Evolutionary conservation across 2,797 vertebrate genomes (phyloP), one percentile per base, ranked within the genome.

Genomic region (Eupleurogrammus muticus): DNA sequence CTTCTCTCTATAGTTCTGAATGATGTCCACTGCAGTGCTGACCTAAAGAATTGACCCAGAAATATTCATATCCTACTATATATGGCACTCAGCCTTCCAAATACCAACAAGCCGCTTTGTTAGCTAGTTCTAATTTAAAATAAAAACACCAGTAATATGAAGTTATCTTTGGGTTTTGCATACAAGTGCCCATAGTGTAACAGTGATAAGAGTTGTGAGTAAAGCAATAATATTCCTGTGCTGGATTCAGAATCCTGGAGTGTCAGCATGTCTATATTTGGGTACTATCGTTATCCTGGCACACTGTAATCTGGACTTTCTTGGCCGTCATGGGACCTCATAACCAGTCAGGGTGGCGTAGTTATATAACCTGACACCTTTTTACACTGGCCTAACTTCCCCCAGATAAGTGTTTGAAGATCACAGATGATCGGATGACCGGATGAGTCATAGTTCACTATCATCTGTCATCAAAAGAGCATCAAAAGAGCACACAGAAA

Each of bases 201-300:
- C 13, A 17, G 61, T 71, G 81, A 87, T 75, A 70, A n/a, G 17
- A 24, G 54, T 42, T 20, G 17, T 72, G 54, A 64, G 49, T 40
- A 59, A 74, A 50, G 42, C 35, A 23, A 5, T 8, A 44, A 47
- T 32, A 63, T 79, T 80, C 20, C 58, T 83, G 77, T 69, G 57
- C 17, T 3, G 1, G 40, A 77, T 84, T 66, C 57, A 86, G 56
- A 64, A 63, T 80, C 59, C 21, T n/a, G 5, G 51, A 44, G 48
- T 32, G 44, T 77, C 55, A 74, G 49, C 75, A 46, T 59, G 60
- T 82, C 75, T 83, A 76, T 88, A 85, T 71, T 82, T 76, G 74
- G 84, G 28, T 63, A 44, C 73, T 75, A 78, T 70, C 71, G 13
- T 35, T 13, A 2, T 77, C 56, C 35, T 46, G 66, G 74, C 59